Evolutionary conservation across 2,888 invertebrate genomes (phyloP), one percentile per base, ranked within the genome.

Genomic region (Lepidochrysops patricia): DNA sequence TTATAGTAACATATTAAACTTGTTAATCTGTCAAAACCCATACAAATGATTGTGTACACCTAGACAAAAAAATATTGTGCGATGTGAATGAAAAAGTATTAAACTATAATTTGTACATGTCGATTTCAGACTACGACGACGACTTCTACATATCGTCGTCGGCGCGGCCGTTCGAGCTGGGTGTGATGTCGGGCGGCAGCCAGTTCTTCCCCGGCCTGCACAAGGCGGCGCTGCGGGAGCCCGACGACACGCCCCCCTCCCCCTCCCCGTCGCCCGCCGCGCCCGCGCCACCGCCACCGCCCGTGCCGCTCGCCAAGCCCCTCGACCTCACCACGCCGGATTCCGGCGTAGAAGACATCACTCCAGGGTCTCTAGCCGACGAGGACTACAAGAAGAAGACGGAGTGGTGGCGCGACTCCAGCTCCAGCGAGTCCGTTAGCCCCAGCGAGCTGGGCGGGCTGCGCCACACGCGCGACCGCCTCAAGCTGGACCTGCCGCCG

Each of bases 141-240:
- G 94, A 94, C 70, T 94, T 94, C 80, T 94, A 91, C 82, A 93
- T 94, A 68, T 93, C 93, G 67, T 93, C 94, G 63, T 93, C 94
- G 32, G 91, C 92, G 64, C 91, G 92, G 60, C 94, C 94, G n/a
- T 94, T 94, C 80, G 93, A 94, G 76, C 85, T 90, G 65, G 89
- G 89, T 70, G 76, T 90, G 49, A 79, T 90, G 80, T 83, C 86
- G 27, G 82, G 84, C 32, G 90, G 90, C 62, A 93, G 93, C 73
- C 93, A 94, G 80, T 94, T 94, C 85, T 94, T 94, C 86, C 94
- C 94, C 35, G 94, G 94, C 58, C 86, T 88, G 77, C 82, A 83
- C 62, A 84, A 84, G 70, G 75, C 75, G 4, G 69, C 77, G 19
- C 70, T 77, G 37, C 72, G 73, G 4, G 75, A 76, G 7, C 63